Evolutionary conservation across 2,113 vertebrate species (phyloP).

Genomic region (Fukomys damarensis): DNA sequence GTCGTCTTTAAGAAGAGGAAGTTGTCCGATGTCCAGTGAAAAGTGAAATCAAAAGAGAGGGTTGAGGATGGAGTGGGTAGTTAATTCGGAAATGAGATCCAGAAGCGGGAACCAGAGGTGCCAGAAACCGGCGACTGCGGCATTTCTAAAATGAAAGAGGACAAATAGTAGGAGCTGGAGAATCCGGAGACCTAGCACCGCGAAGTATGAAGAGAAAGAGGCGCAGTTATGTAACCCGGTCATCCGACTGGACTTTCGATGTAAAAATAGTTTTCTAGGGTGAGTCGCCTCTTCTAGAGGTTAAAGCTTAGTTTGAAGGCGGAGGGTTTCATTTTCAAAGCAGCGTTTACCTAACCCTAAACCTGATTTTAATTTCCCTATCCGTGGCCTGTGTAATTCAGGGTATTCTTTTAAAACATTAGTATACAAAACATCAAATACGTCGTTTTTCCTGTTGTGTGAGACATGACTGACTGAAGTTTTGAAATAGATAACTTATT

Average conservation of each 20-base stretch:
- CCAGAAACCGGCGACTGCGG: conserved; percentile 54
- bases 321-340: conserved; percentile 61
- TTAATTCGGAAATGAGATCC: conserved; percentile 76
- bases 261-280: conserved; percentile 49
- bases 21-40: conserved; percentile 51
- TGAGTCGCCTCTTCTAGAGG: not conserved
- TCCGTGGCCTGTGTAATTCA: not conserved
- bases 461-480: conserved; percentile 7
- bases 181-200: not conserved
- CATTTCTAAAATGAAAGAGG: conserved; percentile 59
- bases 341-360: not conserved
- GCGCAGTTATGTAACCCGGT: not conserved
- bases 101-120: conserved; percentile 65
- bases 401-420: conserved; percentile 30
- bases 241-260: not conserved
- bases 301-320: conserved; percentile 1
- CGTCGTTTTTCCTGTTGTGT: not conserved
- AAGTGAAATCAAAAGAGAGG: conserved; percentile 56
- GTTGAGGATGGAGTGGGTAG: conserved; percentile 21
- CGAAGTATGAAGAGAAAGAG: conserved; percentile 27
- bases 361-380: conserved; percentile 16
- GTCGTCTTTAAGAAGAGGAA: conserved; percentile 55
- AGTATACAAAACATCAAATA: not conserved
- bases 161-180: conserved; percentile 52
- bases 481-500: conserved; percentile 42